A percentile compares a stretch with the other conserved stretches of the same genome.
Evolutionary conservation across 92 coral and sea anemone genomes (phyloP).

Genomic region (Phenganax subtilis): DNA sequence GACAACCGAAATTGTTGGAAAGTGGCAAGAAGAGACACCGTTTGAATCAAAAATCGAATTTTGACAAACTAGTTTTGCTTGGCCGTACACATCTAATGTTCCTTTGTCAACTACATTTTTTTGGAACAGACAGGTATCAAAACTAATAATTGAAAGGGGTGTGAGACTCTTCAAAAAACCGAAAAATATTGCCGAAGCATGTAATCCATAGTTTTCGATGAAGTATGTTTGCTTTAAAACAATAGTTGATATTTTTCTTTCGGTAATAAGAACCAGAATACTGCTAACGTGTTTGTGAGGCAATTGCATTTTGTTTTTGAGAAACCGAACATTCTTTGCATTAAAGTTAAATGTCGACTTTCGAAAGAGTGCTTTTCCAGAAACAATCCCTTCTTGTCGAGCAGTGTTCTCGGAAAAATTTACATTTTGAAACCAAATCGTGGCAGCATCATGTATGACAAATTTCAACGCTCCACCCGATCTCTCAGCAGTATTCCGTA

Average conservation of each 20-base stretch:
- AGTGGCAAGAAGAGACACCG: neutral
- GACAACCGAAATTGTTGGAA: neutral
- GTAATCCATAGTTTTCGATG: neutral
- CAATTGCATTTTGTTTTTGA: neutral
- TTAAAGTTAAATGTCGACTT: constrained; percentile 24
- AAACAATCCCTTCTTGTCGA: constrained; percentile 15
- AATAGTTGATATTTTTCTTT: neutral
- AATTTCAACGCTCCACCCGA: constrained; percentile 1
- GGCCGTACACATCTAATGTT: neutral
- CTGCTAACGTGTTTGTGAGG: neutral
- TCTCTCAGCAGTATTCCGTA: constrained; percentile 11
- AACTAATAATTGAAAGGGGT: neutral
- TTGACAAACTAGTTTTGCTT: neutral
- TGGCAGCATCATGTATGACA: neutral
- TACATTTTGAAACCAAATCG: constrained; percentile 14
- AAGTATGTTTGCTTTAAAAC: neutral
- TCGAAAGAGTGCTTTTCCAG: neutral
- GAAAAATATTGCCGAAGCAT: neutral
- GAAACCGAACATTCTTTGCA: constrained; percentile 22
- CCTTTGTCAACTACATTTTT: neutral
- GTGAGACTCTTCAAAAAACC: neutral
- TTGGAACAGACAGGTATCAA: neutral
- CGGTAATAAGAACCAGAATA: neutral
- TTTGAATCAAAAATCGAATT: neutral
- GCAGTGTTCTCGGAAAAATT: constrained; percentile 23